Percentiles rank a stretch among this genome's conserved stretches.
Evolutionary conservation across 2,888 invertebrate species (phyloP).

Genomic region (Ypsolopha sequella): DNA sequence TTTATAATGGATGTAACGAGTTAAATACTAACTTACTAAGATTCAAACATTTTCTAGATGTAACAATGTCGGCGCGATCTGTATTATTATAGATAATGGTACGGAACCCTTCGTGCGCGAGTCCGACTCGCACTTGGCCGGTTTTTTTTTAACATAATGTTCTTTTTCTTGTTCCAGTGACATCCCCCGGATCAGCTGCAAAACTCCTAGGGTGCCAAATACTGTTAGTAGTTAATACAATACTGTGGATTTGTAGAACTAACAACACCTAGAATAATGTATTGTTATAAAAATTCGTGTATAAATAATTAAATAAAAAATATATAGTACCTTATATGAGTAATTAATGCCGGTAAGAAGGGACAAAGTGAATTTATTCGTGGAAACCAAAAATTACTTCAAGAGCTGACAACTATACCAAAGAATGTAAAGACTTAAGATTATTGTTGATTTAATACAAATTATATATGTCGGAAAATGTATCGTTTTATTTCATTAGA

Average conservation of each 20-base stretch:
- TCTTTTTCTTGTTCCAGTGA: constrained; percentile 40
- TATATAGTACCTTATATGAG: background rate
- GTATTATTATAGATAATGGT: too few species aligned
- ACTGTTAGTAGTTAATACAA: constrained; percentile 38
- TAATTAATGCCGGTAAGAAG: constrained; percentile 1
- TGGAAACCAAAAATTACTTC: constrained; percentile 36
- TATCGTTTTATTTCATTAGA: too few species aligned
- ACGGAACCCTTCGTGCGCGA: too few species aligned
- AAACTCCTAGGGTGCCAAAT: constrained; percentile 49
- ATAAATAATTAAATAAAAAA: constrained; percentile 1
- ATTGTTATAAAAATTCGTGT: background rate
- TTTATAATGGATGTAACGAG: too few species aligned
- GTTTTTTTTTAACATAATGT: constrained; percentile 6
- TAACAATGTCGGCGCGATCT: too few species aligned
- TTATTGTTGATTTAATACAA: constrained; percentile 71
- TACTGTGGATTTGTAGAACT: constrained; percentile 32
- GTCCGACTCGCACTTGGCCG: too few species aligned
- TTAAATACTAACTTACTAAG: too few species aligned
- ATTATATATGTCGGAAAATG: constrained; percentile 55
- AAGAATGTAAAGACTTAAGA: constrained; percentile 65
- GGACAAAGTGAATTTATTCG: constrained; percentile 47
- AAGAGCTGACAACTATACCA: constrained; percentile 64
- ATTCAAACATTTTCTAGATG: too few species aligned
- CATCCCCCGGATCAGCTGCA: constrained; percentile 55
- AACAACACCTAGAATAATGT: constrained; percentile 41